These are phyloP conservation scores for Himalopsyche japonica DNA, from an alignment of 2,888 invertebrate species.

Conservation along the genomic window DNA sequence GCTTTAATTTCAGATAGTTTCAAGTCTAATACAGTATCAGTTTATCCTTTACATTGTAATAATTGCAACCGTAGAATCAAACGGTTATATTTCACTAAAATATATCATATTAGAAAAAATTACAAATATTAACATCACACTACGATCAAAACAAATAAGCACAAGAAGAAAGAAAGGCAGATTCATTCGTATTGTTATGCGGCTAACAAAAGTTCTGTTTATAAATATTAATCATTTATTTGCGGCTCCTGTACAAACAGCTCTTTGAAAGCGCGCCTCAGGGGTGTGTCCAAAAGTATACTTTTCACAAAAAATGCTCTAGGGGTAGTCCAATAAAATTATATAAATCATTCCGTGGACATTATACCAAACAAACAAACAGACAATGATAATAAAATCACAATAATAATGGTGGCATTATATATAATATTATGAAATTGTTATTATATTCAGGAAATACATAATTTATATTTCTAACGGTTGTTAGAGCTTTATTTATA, in stretches of 20 bases:
- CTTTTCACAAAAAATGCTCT: background rate
- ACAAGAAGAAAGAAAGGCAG: background rate
- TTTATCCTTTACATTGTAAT: no score
- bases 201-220: background rate
- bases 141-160: background rate
- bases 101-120: background rate
- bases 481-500: background rate
- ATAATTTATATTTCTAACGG: background rate
- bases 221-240: slow-evolving; percentile 29
- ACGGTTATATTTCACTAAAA: background rate
- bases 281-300: background rate
- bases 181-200: background rate
- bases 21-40: no score
- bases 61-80: no score
- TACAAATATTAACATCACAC: background rate
- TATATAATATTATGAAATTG: background rate
- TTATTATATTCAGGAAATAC: background rate
- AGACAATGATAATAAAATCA: background rate
- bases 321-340: background rate
- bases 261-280: background rate
- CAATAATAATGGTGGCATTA: background rate
- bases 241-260: background rate
- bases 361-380: slow-evolving; percentile 27
- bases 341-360: slow-evolving; percentile 33
- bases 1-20: no score